Evolutionary conservation across 2,888 invertebrate species (phyloP).

Genomic region (Amblyjoppa proteus): DNA sequence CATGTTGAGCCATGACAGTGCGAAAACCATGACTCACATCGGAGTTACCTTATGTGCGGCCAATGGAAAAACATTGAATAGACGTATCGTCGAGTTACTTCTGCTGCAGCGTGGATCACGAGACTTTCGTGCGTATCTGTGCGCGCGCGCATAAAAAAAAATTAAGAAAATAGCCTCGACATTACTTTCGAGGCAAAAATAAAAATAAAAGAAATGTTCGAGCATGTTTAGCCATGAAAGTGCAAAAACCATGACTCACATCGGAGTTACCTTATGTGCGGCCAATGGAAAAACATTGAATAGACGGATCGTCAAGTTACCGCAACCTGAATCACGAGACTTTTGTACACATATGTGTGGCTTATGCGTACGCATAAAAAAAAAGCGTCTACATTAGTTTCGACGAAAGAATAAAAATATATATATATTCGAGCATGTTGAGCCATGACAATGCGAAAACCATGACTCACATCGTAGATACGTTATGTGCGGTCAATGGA

Average conservation of each 20-base stretch:
- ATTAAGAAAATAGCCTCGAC: no score
- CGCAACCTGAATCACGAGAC: neutral
- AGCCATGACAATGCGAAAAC: neutral
- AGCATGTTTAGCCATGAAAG: neutral
- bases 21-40: slow-evolving; percentile 15
- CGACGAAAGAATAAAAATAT: no score
- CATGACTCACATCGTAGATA: slow-evolving; percentile 4
- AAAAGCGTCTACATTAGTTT: no score
- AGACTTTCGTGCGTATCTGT: no score
- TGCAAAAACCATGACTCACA: slow-evolving; percentile 13
- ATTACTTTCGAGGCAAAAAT: no score
- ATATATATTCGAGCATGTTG: neutral
- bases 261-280: neutral
- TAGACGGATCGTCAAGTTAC: neutral
- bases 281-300: slow-evolving; percentile 15
- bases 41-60: neutral
- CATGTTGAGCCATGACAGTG: neutral
- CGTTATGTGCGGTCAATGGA: slow-evolving; percentile 1
- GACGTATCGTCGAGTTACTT: neutral
- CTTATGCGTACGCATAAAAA: no score
- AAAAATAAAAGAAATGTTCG: neutral
- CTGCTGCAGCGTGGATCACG: neutral
- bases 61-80: slow-evolving; percentile 10
- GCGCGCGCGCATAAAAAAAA: no score
- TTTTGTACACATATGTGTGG: slow-evolving; percentile 3